Percentiles rank a stretch among this genome's conserved stretches.
Conservation (phyloP, 2,888 invertebrate species). For the Geotrupes spiniger region DNA sequence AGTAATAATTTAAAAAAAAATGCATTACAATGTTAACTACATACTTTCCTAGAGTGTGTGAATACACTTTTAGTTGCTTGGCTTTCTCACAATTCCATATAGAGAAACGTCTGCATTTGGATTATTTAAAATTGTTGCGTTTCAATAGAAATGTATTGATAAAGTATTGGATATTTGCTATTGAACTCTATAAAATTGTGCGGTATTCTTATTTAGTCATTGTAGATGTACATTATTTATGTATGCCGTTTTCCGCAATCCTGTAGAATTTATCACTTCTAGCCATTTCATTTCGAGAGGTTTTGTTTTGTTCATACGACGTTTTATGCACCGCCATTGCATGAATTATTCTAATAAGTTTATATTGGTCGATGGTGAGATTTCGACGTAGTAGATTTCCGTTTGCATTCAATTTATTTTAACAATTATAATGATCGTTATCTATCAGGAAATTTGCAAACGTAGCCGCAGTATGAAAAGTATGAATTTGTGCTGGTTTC, state of each 20-base stretch:
- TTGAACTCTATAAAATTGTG: constrained; percentile 26
- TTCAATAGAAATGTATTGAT: constrained; percentile 38
- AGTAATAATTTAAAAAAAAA: constrained; percentile 1
- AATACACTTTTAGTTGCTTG: constrained; percentile 25
- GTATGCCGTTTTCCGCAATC: constrained; percentile 17
- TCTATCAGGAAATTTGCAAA: too few relatives aligned
- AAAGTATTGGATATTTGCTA: constrained; percentile 34
- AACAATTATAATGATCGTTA: too few relatives aligned
- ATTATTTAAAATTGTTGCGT: constrained; percentile 37
- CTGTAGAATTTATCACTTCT: constrained; percentile 18
- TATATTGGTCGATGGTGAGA: too few relatives aligned
- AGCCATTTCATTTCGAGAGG: background rate
- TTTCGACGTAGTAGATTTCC: too few relatives aligned
- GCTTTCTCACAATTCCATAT: constrained; percentile 43
- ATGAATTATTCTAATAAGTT: too few relatives aligned
- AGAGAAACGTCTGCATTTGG: constrained; percentile 42
- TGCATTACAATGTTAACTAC: constrained; percentile 7
- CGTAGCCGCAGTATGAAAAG: too few relatives aligned
- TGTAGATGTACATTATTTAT: constrained; percentile 20
- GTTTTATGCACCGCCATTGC: too few relatives aligned
- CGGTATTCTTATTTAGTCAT: constrained; percentile 20
- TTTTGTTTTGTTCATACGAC: too few relatives aligned
- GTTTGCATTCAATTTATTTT: too few relatives aligned
- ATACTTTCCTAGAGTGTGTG: constrained; percentile 25
- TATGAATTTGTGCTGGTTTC: too few relatives aligned